Percentiles rank a stretch among this genome's conserved stretches.
phyloP scores from a whole-genome alignment of 92 coral and sea anemone genomes.

The Actinostola sp. region DNA sequence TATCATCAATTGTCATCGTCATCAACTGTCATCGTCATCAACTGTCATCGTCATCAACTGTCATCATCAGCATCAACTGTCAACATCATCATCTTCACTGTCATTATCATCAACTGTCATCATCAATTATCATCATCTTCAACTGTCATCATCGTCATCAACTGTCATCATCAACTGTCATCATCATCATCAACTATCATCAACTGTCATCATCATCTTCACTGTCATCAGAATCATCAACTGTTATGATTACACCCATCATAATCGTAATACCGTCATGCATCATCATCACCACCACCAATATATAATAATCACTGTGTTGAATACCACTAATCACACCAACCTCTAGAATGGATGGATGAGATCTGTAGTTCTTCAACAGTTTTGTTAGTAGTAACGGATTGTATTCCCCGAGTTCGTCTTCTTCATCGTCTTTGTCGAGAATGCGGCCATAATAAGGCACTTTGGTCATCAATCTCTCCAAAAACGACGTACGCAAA shows the following conservation, averaged over 20 bases:
- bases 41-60: neutral
- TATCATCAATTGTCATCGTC: neutral
- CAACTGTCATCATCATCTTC: neutral
- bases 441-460: conserved; percentile 71
- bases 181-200: neutral
- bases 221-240: neutral
- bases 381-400: conserved; percentile 74
- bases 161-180: neutral
- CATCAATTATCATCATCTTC: conserved; percentile 6
- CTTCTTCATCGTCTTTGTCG: conserved; percentile 60
- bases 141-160: neutral
- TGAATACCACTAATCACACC: conserved; percentile 4
- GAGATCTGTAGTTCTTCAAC: conserved; percentile 85
- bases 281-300: neutral
- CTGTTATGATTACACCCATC: neutral
- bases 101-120: neutral
- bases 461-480: conserved; percentile 77
- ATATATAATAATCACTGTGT: too few relatives aligned
- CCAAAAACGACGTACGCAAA: conserved; percentile 73
- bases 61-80: neutral
- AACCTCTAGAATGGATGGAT: conserved; percentile 85
- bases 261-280: neutral
- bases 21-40: neutral
- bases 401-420: conserved; percentile 74
- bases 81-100: neutral